Base-by-base conservation (phyloP, 2,888 invertebrate species). In the Shargacucullia verbasci region DNA sequence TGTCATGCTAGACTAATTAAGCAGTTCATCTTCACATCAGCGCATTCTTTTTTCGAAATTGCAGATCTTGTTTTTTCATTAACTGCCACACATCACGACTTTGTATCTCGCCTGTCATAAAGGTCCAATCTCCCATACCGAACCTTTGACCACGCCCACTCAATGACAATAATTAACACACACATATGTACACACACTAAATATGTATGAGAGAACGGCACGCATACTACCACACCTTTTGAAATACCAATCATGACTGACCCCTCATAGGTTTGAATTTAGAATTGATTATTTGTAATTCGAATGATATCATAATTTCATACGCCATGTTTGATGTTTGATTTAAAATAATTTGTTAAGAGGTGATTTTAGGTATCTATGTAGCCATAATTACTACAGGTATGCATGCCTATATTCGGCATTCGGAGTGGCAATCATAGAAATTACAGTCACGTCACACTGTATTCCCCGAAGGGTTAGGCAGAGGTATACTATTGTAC, bases 141-240 rank as follows among this genome's bases (percentile, higher is more conserved):
- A 65, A 70, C 61, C 56, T 45, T 52, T 70, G 74, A 76, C 86
- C 86, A 86, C 89, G 89, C 89, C 89, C 70, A 84, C 80, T 73
- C 79, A 85, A 86, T 82, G 76, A 76, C 77, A 76, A 70, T 70
- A 76, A 76, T 76, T 76, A 76, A 71, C 73, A 58, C 71, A 83
- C 76, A 59, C 70, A 75, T 62, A 73, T 53, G 59, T 57, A 74
- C 70, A 76, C 70, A 27, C 58, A 57, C 58, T 53, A 64, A 58
- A 58, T 65, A 67, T 67, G 70, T 46, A 67, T 67, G 70, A 58
- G 74, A 67, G 78, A 78, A 72, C 40, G 73, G 75, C 58, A 67
- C 58, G 20, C 54, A 67, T 65, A 76, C 67, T 55, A 59, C 60
- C 40, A 52, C 9, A 39, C 37, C 29, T 29, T 12, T 46, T 44